Conservation (phyloP, 35 echinoderm and acorn worm species). For the Hemicentrotus pulcherrimus region DNA sequence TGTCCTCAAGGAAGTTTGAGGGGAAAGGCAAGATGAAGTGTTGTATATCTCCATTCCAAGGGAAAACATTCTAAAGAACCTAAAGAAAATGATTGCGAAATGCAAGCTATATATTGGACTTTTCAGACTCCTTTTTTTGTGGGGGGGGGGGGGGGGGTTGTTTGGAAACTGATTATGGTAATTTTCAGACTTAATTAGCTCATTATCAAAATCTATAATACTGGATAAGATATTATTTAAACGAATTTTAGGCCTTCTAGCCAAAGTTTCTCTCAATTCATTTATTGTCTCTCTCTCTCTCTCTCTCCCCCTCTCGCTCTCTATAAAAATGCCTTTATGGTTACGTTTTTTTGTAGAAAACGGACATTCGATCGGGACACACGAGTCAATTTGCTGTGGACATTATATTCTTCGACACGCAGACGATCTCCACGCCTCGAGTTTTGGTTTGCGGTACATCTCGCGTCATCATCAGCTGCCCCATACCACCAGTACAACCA, state of each 20-base stretch:
- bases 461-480: background rate
- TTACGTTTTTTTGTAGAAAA: background rate
- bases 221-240: too few species aligned
- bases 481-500: background rate
- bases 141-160: too few species aligned
- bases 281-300: too few species aligned
- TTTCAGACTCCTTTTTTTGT: background rate
- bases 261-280: too few species aligned
- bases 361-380: too few species aligned
- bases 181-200: too few species aligned
- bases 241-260: too few species aligned
- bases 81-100: too few species aligned
- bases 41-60: background rate
- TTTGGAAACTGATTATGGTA: background rate
- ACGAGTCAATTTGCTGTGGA: background rate
- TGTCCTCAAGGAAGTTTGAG: background rate
- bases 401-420: background rate
- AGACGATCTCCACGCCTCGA: background rate
- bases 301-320: too few species aligned
- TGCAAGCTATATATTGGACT: background rate
- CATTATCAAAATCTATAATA: too few species aligned
- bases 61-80: too few species aligned
- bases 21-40: background rate
- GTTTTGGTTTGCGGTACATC: background rate
- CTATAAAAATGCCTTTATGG: background rate